A percentile compares a stretch with the other conserved stretches of the same genome.
Conservation (phyloP, 2,888 invertebrate genomes). For the Cryptocephalus moraei region DNA sequence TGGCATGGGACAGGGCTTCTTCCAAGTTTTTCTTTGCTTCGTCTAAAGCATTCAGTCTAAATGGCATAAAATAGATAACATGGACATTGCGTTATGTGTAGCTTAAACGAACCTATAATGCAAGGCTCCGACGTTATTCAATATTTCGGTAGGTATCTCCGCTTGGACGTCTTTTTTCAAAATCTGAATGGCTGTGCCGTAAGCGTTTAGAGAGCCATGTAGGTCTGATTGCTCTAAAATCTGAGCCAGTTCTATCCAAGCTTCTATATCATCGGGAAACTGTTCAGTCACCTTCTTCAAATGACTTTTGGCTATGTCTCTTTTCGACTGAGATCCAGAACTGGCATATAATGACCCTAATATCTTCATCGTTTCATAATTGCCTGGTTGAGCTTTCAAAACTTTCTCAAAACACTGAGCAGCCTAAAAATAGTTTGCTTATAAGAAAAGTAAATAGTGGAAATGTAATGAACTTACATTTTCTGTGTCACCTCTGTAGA, state of each 20-base stretch:
- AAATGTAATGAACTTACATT: too few species aligned
- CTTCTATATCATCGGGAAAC: conserved; percentile 97
- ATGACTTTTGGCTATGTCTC: conserved; percentile 89
- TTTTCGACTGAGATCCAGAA: conserved; percentile 77
- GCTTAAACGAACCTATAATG: conserved; percentile 54
- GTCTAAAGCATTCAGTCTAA: conserved; percentile 69
- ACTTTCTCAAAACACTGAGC: conserved; percentile 99
- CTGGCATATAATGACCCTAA: conserved; percentile 93
- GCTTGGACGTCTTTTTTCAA: conserved; percentile 86
- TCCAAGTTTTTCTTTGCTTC: conserved; percentile 80
- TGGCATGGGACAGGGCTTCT: conserved; percentile 75
- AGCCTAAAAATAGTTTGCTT: conserved; percentile 52
- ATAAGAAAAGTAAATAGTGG: neutral
- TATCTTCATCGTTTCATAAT: conserved; percentile 99
- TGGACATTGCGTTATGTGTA: neutral
- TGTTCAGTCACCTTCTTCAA: conserved; percentile 93
- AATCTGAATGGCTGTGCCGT: conserved; percentile 87
- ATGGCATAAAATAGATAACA: neutral
- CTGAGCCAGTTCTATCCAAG: conserved; percentile 98
- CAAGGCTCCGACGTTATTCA: conserved; percentile 93
- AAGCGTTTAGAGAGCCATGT: conserved; percentile 79
- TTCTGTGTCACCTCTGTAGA: conserved; percentile 90
- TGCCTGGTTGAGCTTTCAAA: conserved; percentile 90
- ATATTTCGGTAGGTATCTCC: conserved; percentile 93
- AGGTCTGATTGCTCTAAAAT: conserved; percentile 93